These are phyloP conservation scores for Pristionchus japonicus DNA, from an alignment of 2,888 invertebrate species.

Conservation along the genomic window DNA sequence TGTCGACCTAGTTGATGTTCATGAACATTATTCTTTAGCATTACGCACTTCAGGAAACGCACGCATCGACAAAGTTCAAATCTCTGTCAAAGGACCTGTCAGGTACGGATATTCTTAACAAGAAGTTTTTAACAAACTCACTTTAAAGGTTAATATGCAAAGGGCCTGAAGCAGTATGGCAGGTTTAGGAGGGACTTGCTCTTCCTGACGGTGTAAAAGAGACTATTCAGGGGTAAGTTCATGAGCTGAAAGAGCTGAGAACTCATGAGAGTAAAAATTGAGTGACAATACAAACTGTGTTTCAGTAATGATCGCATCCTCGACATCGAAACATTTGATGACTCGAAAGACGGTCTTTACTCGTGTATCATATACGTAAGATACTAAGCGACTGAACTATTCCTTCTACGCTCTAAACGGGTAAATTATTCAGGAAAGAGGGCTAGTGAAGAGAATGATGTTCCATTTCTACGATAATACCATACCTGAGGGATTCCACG, in stretches of 20 bases:
- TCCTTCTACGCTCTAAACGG: not conserved
- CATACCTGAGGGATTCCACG: not conserved
- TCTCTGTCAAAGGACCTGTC: not conserved
- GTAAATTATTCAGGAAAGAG: not conserved
- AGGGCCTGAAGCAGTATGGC: too few species aligned
- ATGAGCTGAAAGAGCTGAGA: not conserved
- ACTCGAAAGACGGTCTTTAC: not conserved
- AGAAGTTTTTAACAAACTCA: not conserved
- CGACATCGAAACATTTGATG: not conserved
- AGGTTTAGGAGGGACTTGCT: not conserved
- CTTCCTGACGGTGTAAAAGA: not conserved
- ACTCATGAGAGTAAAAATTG: too few species aligned
- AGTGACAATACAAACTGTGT: not conserved
- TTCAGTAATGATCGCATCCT: not conserved
- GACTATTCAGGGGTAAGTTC: not conserved
- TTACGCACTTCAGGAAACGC: not conserved
- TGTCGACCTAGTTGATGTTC: too few species aligned
- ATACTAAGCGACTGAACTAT: too few species aligned
- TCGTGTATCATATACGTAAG: not conserved
- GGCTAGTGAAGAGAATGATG: not conserved
- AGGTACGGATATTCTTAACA: not conserved
- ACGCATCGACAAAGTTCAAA: not conserved
- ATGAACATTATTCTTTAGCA: too few species aligned
- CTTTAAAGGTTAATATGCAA: not conserved
- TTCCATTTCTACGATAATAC: constrained; percentile 10